A percentile compares a stretch with the other conserved stretches of the same genome.
Conservation (phyloP, 2,888 invertebrate species). For the Apodemia hepburni region DNA sequence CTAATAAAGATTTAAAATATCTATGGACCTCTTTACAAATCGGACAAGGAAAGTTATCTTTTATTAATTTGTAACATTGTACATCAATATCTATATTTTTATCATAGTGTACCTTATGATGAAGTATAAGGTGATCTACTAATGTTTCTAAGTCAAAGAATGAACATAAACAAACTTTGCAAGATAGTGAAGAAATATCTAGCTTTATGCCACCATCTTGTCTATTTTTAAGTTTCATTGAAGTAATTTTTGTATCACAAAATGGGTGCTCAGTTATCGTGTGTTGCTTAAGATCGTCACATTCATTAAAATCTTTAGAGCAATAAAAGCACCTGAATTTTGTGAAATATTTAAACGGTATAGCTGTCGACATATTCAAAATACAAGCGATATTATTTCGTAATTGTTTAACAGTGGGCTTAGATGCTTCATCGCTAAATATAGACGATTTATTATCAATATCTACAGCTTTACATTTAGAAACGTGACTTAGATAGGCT, state of each 20-base stretch:
- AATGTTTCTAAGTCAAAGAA: constrained; percentile 42
- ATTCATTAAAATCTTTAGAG: constrained; percentile 52
- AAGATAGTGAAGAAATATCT: constrained; percentile 50
- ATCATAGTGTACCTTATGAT: constrained; percentile 47
- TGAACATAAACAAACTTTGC: constrained; percentile 47
- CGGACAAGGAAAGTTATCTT: constrained; percentile 53
- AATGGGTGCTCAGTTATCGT: constrained; percentile 50
- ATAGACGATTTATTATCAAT: constrained; percentile 23
- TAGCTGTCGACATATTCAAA: constrained; percentile 57
- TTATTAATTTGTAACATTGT: constrained; percentile 48
- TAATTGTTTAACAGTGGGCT: constrained; percentile 44
- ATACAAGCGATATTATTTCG: constrained; percentile 51
- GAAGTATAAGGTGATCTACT: constrained; percentile 45
- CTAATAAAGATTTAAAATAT: constrained; percentile 55
- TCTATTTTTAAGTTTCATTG: constrained; percentile 52
- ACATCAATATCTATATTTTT: constrained; percentile 43
- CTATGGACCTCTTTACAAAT: constrained; percentile 46
- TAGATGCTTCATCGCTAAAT: constrained; percentile 39
- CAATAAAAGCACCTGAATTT: constrained; percentile 66
- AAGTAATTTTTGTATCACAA: constrained; percentile 52
- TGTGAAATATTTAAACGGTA: constrained; percentile 62
- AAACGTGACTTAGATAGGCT: constrained; percentile 20
- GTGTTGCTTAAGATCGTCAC: constrained; percentile 54
- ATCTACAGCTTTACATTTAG: constrained; percentile 24
- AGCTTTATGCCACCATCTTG: constrained; percentile 58